Evolutionary conservation across 2,888 invertebrate genomes (phyloP).

Genomic region (Agrochola lychnidis): DNA sequence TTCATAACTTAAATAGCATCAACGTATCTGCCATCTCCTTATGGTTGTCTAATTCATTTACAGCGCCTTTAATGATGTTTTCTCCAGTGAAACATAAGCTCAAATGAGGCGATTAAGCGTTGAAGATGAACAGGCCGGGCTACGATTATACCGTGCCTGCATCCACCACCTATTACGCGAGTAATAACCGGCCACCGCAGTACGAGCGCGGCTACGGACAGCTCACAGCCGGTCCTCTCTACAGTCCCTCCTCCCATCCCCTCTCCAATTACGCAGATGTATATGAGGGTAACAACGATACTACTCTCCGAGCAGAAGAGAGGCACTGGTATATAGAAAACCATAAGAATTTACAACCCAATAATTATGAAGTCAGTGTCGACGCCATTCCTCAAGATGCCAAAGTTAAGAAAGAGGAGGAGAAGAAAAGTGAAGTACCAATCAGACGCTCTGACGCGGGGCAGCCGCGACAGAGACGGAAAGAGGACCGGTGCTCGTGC

Average conservation of each 20-base stretch:
- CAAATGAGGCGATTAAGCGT: slow-evolving; percentile 87
- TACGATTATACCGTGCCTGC: slow-evolving; percentile 89
- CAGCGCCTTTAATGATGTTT: slow-evolving; percentile 75
- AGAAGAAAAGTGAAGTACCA: slow-evolving; percentile 85
- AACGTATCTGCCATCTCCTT: slow-evolving; percentile 64
- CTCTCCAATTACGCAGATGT: slow-evolving; percentile 89
- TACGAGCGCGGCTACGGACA: slow-evolving; percentile 87
- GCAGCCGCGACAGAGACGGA: slow-evolving; percentile 84
- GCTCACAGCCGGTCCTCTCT: slow-evolving; percentile 83
- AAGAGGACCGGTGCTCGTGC: slow-evolving; percentile 89
- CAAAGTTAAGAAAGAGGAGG: slow-evolving; percentile 88
- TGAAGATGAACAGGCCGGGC: slow-evolving; percentile 90
- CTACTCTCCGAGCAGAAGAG: slow-evolving; percentile 88
- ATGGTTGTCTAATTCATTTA: slow-evolving; percentile 64
- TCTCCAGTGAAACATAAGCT: slow-evolving; percentile 80
- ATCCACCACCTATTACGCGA: slow-evolving; percentile 86
- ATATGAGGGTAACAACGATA: slow-evolving; percentile 89
- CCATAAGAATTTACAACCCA: slow-evolving; percentile 86
- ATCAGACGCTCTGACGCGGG: slow-evolving; percentile 82
- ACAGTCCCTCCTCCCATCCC: slow-evolving; percentile 87
- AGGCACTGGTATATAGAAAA: slow-evolving; percentile 90
- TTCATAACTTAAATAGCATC: slow-evolving; percentile 76
- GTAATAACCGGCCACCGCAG: slow-evolving; percentile 86
- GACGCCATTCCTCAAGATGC: slow-evolving; percentile 86
- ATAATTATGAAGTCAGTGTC: slow-evolving; percentile 76